phyloP scores from a whole-genome alignment of 2,113 vertebrate genomes.

The Hepsetus odoe region DNA sequence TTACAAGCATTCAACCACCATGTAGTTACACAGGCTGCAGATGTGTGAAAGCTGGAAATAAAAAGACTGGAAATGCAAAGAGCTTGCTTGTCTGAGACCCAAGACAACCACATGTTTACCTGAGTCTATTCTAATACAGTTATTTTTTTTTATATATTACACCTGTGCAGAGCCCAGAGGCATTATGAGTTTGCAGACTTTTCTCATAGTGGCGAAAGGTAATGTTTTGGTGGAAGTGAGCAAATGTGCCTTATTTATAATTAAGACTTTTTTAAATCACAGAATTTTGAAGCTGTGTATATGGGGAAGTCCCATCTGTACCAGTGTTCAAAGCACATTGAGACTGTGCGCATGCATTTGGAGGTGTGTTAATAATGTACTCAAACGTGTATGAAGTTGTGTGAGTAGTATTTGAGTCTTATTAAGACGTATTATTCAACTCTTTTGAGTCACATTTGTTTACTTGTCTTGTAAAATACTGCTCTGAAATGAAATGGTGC shows the following conservation, averaged over 20 bases:
- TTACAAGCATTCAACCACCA: neutral
- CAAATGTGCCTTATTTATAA: slow-evolving; percentile 28
- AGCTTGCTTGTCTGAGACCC: neutral
- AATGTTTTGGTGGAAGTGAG: neutral
- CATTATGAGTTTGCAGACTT: neutral
- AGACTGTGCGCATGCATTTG: neutral
- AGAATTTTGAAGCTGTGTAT: neutral
- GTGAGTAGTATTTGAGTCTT: neutral
- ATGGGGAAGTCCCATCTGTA: slow-evolving; percentile 1
- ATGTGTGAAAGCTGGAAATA: neutral
- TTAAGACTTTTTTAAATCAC: neutral
- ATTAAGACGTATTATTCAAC: neutral
- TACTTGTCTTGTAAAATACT: slow-evolving; percentile 12
- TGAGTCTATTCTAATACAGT: neutral
- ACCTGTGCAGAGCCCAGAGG: neutral
- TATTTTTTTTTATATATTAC: neutral
- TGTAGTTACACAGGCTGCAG: neutral
- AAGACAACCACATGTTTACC: neutral
- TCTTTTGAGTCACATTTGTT: neutral
- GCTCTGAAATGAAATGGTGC: neutral
- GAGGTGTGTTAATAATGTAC: neutral
- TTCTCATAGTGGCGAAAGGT: neutral
- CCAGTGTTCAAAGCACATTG: neutral
- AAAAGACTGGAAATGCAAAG: neutral
- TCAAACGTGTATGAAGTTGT: neutral